Base-by-base conservation (phyloP, 2,797 vertebrate genomes). In the Coregonus sp. region DNA sequence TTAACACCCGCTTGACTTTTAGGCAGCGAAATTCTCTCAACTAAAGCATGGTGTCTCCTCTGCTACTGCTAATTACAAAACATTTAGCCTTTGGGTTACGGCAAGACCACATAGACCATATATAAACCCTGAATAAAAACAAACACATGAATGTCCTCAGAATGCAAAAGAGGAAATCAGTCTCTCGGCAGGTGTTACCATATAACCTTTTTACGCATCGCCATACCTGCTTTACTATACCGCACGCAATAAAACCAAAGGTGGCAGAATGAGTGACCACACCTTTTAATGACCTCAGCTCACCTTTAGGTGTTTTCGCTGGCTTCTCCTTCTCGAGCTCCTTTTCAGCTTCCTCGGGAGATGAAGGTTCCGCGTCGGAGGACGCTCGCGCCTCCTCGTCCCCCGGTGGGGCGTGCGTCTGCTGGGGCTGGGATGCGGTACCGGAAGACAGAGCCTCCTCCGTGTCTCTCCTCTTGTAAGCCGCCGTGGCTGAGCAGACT, bases 221-320 rank as follows among this genome's bases (percentile, higher is more conserved):
- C 47, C 35, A 73, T 86, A 86, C 80, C 85, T 89, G 80, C 12
- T 18, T 63, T 11, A 11, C 20, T 63, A 25, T 31, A 76, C 29
- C 75, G 29, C 75, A 78, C 78, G 81, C 63, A 72, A 71, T 47
- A 74, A 78, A 80, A 81, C 59, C 18, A 59, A 20, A 18, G 7
- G 20, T 25, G 20, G 20, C 20, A 59, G 18, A 76, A 66, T 52
- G 47, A 29, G 75, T 18, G 72, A 80, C 78, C 85, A 87, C 86
- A 86, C 79, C 80, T 87, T 74, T 20, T 20, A 63, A 69, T 4
- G 35, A 20, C 40, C 40, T 47, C 40, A 47, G 88, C 90, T 95
- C 96, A 99, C 98, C 97, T 96, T 97, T 93, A 81, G 89, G 87
- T 50, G 93, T 90, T 89, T 97, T 97, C 85, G 93, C 91, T n/a